Evolutionary conservation across 2,888 invertebrate genomes (phyloP).

Genomic region (Chirona hameri): DNA sequence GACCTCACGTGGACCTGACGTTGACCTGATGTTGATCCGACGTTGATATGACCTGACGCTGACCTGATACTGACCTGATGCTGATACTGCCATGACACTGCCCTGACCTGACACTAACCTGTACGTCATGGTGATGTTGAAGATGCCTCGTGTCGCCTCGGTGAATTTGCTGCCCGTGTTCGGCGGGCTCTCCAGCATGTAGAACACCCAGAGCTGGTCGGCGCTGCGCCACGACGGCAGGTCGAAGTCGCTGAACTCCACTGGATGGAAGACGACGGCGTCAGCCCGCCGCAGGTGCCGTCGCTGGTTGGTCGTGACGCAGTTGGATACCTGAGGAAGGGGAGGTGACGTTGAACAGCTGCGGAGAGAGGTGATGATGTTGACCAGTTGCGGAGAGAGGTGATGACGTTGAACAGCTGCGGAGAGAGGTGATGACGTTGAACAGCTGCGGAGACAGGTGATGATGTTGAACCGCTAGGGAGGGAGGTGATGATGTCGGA

Average conservation of each 20-base stretch:
- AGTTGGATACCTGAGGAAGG: not conserved
- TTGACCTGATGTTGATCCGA: too few relatives aligned
- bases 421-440: not conserved
- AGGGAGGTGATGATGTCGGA: not conserved
- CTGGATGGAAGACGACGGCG: not conserved
- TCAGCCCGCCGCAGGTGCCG: not conserved
- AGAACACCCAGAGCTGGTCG: not conserved
- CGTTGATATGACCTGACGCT: too few relatives aligned
- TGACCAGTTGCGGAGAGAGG: too few relatives aligned
- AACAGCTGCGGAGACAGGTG: not conserved
- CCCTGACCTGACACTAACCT: not conserved
- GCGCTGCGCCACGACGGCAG: not conserved
- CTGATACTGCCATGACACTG: too few relatives aligned
- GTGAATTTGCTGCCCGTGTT: not conserved
- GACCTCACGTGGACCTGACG: too few relatives aligned
- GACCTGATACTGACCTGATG: too few relatives aligned
- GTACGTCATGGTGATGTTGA: conserved; percentile 23
- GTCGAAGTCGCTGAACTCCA: conserved; percentile 26
- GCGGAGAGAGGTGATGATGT: too few relatives aligned
- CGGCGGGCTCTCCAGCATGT: conserved; percentile 25
- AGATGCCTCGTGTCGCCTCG: not conserved
- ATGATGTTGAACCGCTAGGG: not conserved
- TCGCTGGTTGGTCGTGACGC: conserved; percentile 24
- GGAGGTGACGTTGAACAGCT: too few relatives aligned
- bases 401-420: not conserved